Evolutionary conservation across 23 tunicate genomes (phyloP).

Genomic region (Corella eumyota): DNA sequence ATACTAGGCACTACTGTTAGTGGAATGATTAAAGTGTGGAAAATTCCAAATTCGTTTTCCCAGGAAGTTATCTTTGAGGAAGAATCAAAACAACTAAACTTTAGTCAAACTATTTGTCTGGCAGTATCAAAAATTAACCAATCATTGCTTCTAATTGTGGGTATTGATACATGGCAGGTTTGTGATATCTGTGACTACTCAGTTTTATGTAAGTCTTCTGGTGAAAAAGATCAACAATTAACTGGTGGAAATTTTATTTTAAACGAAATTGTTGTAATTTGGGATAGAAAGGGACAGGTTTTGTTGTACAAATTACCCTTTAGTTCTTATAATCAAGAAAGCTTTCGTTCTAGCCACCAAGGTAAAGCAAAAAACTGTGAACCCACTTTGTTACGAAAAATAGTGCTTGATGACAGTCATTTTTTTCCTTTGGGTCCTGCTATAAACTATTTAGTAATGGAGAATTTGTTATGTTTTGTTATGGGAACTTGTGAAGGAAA

Average conservation of each 20-base stretch:
- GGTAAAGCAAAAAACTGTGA: constrained; percentile 2
- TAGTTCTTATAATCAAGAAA: constrained; percentile 23
- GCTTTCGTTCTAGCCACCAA: constrained; percentile 19
- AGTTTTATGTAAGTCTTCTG: constrained; percentile 24
- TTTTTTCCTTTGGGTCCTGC: constrained; percentile 43
- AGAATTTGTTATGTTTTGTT: constrained; percentile 2
- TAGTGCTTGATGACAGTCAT: constrained; percentile 5
- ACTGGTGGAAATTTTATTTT: constrained; percentile 52
- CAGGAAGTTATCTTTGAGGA: constrained; percentile 44
- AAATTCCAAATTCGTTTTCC: constrained; percentile 16
- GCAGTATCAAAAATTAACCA: constrained; percentile 1
- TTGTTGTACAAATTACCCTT: constrained; percentile 37
- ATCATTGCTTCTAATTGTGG: constrained; percentile 30
- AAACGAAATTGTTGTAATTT: constrained; percentile 15
- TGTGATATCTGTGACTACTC: constrained; percentile 79
- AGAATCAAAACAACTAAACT: constrained; percentile 73
- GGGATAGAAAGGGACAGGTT: constrained; percentile 36
- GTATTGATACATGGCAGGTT: constrained; percentile 52
- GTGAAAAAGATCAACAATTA: constrained; percentile 15
- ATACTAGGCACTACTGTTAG: constrained; percentile 58
- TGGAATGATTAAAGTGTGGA: constrained; percentile 89
- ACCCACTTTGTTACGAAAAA: not conserved
- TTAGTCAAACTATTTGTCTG: constrained; percentile 23
- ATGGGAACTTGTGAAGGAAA: constrained; percentile 38
- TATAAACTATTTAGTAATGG: not conserved